phyloP scores from a whole-genome alignment of 1,140 invertebrate genomes.

The Drosophila cardini region DNA sequence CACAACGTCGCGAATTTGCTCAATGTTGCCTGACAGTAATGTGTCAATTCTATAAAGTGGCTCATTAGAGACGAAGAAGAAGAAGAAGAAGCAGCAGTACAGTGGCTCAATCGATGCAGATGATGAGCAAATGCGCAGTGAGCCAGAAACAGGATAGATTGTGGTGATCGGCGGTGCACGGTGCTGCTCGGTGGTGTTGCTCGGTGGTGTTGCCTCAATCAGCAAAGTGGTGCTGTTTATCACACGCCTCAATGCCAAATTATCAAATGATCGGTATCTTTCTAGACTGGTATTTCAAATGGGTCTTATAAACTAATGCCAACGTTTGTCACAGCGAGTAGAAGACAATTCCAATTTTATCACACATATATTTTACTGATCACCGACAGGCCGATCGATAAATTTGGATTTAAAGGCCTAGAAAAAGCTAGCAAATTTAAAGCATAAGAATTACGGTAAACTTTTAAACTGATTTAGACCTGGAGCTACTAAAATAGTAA shows the following conservation, averaged over 20 bases:
- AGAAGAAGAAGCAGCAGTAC: not conserved
- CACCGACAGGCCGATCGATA: too few species aligned
- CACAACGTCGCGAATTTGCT: slow-evolving; percentile 24
- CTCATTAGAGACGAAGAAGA: slow-evolving; percentile 64
- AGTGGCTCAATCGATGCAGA: slow-evolving; percentile 12
- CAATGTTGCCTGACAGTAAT: slow-evolving; percentile 79
- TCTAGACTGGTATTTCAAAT: not conserved
- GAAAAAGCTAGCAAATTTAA: too few species aligned
- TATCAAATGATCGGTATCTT: slow-evolving; percentile 51
- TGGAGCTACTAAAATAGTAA: too few species aligned
- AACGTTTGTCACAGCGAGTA: too few species aligned
- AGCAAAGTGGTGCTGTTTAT: slow-evolving; percentile 71
- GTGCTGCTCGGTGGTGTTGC: slow-evolving; percentile 8
- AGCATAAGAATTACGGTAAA: too few species aligned
- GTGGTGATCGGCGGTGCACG: not conserved
- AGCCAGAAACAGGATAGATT: slow-evolving; percentile 12
- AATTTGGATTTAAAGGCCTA: too few species aligned
- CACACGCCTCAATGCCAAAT: slow-evolving; percentile 79
- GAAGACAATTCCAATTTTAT: too few species aligned
- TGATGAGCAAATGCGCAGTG: slow-evolving; percentile 43
- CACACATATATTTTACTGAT: too few species aligned
- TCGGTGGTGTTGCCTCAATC: slow-evolving; percentile 33
- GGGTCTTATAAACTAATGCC: too few species aligned
- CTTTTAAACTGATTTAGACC: too few species aligned
- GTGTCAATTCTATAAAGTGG: slow-evolving; percentile 81